Evolutionary conservation across 2,888 invertebrate species (phyloP).

Genomic region (Proisotoma minuta): DNA sequence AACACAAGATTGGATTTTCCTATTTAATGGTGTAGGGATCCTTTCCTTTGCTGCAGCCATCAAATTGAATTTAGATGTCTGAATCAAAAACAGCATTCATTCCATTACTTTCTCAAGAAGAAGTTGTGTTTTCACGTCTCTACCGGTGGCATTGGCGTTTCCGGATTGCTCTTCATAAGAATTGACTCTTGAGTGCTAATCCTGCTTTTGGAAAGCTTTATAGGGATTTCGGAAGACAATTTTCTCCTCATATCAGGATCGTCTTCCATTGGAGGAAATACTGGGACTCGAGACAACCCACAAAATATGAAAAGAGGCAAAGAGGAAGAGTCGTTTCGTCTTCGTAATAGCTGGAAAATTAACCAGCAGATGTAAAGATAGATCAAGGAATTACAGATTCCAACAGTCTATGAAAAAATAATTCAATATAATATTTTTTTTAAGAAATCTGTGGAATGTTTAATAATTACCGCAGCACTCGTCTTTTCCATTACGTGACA

Average conservation of each 20-base stretch:
- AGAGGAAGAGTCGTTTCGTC: slow-evolving; percentile 17
- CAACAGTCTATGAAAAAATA: slow-evolving; percentile 29
- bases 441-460: background rate
- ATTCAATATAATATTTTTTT: background rate
- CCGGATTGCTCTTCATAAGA: background rate
- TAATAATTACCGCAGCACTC: slow-evolving; percentile 29
- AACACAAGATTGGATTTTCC: too few species aligned
- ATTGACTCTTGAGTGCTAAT: slow-evolving; percentile 8
- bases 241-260: slow-evolving; percentile 7
- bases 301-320: slow-evolving; percentile 35
- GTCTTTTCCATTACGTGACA: slow-evolving; percentile 40
- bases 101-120: too few species aligned
- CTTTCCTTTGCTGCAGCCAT: too few species aligned
- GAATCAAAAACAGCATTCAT: too few species aligned
- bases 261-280: slow-evolving; percentile 18
- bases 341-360: slow-evolving; percentile 26
- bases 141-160: background rate
- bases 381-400: slow-evolving; percentile 33
- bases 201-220: background rate
- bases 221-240: slow-evolving; percentile 6
- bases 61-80: too few species aligned
- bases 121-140: slow-evolving; percentile 9
- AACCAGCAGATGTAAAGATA: slow-evolving; percentile 36
- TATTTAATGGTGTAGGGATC: too few species aligned
- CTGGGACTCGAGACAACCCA: slow-evolving; percentile 28